A percentile compares a stretch with the other conserved stretches of the same genome.
Conservation (phyloP, 1,140 invertebrate genomes). For the Pseudomyrmex gracilis region DNA sequence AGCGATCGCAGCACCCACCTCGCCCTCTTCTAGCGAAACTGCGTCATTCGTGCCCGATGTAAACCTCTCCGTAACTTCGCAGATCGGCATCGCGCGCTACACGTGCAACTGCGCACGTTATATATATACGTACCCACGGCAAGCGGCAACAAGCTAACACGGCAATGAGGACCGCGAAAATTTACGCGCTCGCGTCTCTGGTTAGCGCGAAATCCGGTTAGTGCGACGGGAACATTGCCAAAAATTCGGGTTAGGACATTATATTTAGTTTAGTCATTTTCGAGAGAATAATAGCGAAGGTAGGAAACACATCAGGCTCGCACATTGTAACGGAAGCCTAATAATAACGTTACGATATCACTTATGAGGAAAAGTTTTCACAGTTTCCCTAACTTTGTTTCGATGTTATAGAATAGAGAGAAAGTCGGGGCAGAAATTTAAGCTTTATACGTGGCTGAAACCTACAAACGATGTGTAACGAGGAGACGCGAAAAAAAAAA, state of each 20-base stretch:
- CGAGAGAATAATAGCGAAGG: neutral
- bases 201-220: constrained; percentile 14
- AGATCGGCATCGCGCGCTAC: constrained; percentile 20
- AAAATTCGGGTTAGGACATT: constrained; percentile 31
- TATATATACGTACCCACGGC: neutral
- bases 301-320: neutral
- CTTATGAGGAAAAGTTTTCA: no score
- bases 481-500: no score
- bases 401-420: no score
- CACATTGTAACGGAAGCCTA: neutral
- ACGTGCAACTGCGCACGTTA: neutral
- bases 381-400: no score
- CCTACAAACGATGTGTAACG: no score
- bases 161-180: constrained; percentile 1
- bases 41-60: constrained; percentile 57
- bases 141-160: neutral
- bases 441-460: no score
- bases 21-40: constrained; percentile 54
- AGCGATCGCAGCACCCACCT: constrained; percentile 40
- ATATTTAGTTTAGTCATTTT: constrained; percentile 34
- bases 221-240: neutral
- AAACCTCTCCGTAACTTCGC: constrained; percentile 55
- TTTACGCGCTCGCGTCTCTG: constrained; percentile 20
- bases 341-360: neutral
- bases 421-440: no score